These are phyloP conservation scores for Mormyrops boulengeri DNA, from an alignment of 2,797 vertebrate species.

Conservation along the genomic window DNA sequence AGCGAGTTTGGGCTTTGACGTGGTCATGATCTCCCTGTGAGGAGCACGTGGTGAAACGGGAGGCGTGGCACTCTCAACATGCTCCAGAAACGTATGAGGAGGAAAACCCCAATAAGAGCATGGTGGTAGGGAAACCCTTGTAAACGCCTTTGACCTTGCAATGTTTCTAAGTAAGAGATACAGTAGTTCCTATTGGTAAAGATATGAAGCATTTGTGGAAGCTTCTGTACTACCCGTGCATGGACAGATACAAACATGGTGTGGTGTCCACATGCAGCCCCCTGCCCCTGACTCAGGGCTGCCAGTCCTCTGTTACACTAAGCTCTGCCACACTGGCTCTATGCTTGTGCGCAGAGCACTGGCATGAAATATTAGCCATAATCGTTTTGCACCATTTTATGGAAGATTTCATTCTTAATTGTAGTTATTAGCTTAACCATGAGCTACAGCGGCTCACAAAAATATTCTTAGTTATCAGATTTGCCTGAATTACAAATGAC, in stretches of 20 bases:
- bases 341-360: neutral
- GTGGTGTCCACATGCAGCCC: neutral
- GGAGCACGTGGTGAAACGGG: neutral
- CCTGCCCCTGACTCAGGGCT: neutral
- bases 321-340: neutral
- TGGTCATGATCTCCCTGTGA: neutral
- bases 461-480: neutral
- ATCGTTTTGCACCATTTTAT: neutral
- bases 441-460: neutral
- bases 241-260: neutral
- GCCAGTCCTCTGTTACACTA: neutral
- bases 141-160: neutral
- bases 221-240: neutral
- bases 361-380: neutral
- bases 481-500: neutral
- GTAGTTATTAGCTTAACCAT: neutral
- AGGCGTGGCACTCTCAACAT: neutral
- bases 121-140: neutral
- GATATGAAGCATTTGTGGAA: neutral
- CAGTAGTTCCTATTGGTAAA: neutral
- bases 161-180: neutral
- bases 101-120: neutral
- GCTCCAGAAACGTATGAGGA: neutral
- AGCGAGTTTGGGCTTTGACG: constrained; percentile 48
- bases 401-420: neutral